Conservation (phyloP, 2,888 invertebrate genomes). For the Drosophila borborema region DNA sequence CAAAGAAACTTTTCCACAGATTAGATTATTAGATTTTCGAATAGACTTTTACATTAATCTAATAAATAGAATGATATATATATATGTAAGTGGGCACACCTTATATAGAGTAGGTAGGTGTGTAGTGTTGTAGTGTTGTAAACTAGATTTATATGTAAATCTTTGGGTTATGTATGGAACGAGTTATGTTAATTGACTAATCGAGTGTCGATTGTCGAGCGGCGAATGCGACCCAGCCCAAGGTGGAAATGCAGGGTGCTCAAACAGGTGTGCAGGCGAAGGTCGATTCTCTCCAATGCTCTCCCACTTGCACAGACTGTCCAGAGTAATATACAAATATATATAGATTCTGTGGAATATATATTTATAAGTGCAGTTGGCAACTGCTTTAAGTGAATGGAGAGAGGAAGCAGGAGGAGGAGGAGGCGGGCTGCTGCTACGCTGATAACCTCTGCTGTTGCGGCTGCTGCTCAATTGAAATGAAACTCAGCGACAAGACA, state of each 20-base stretch:
- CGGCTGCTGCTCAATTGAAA: constrained; percentile 44
- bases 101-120: constrained; percentile 24
- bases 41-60: constrained; percentile 9
- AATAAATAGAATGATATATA: background rate
- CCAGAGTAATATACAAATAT: constrained; percentile 1
- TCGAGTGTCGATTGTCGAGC: constrained; percentile 17
- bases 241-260: constrained; percentile 46
- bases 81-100: constrained; percentile 29
- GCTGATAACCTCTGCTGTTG: constrained; percentile 52
- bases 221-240: constrained; percentile 56
- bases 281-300: constrained; percentile 25
- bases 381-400: constrained; percentile 24
- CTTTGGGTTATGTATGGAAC: constrained; percentile 38
- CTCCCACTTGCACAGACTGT: constrained; percentile 5
- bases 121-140: constrained; percentile 17
- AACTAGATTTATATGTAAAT: constrained; percentile 66
- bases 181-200: constrained; percentile 62
- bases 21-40: background rate
- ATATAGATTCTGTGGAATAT: background rate
- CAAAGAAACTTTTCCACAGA: constrained; percentile 1
- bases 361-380: constrained; percentile 37
- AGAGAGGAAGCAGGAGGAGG: background rate
- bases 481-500: constrained; percentile 35
- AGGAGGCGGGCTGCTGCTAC: background rate
- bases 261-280: constrained; percentile 62